Evolutionary conservation across 2,113 vertebrate species (phyloP), one percentile per base, ranked within the genome.

Genomic region (Apodemus sylvaticus): DNA sequence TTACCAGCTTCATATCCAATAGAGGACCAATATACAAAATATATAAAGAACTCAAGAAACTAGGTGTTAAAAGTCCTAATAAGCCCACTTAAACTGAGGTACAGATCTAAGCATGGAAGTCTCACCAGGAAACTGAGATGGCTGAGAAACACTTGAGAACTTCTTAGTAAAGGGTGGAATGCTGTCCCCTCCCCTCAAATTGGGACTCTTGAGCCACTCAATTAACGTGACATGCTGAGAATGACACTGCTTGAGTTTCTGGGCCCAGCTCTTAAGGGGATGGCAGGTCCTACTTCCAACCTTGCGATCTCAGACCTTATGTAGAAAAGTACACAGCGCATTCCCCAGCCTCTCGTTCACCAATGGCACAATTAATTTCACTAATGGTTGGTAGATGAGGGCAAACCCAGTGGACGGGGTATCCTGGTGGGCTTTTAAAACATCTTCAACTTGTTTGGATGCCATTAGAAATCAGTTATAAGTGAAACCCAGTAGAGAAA

Each of bases 371-470:
- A 55, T 36, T 11, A 48, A 42, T 81, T 92, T 87, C 42, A 94
- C 17, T 55, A 93, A 71, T 20, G 22, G 45, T 71, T n/a, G 64
- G 51, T 17, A 70, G 10, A 74, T 17, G 24, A n/a, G n/a, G 55
- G 14, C 3, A 89, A 92, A 82, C 42, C 8, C 24, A 89, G 94
- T 78, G 22, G 42, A 9, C 0, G 74, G 22, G 48, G 29, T 82
- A 71, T 45, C 68, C 82, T 62, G 73, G 31, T 9, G 89, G 71
- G 13, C 42, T 71, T 81, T 36, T 74, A 73, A 95, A 92, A 79
- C 22, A 26, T 55, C 31, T 45, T 88, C 48, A 77, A 85, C n/a
- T 34, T 74, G 20, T 66, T 89, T 78, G 86, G 51, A 42, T 64
- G 17, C 22, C 31, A 60, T 5, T 58, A 64, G 34, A 42, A 86